Conservation (phyloP, 2,797 vertebrate species). For the Lepilemur ruficaudatus region DNA sequence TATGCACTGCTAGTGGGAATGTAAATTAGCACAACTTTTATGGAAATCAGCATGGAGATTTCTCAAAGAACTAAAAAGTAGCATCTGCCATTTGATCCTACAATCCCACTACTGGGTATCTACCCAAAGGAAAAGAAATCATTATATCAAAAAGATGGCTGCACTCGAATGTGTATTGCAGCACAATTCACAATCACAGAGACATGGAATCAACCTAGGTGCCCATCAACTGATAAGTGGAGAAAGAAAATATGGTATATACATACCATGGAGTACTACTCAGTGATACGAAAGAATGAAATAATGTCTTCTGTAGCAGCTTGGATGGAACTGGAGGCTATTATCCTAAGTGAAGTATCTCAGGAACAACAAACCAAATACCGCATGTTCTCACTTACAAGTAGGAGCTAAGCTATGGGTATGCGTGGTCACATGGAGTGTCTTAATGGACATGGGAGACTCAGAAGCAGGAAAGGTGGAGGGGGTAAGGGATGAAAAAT, state of each 20-base stretch:
- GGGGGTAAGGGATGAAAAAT: not conserved
- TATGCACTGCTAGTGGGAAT: not conserved
- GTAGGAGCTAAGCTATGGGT: not conserved
- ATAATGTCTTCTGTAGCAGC: not conserved
- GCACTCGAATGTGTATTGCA: not conserved
- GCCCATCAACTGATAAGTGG: not conserved
- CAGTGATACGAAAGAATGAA: not conserved
- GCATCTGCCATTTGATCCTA: not conserved
- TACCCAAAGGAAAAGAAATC: not conserved
- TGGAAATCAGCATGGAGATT: not conserved
- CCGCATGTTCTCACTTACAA: not conserved
- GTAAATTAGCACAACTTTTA: not conserved
- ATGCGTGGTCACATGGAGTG: not conserved
- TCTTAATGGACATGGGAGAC: not conserved
- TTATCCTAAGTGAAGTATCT: not conserved
- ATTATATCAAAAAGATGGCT: not conserved
- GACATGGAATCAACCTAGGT: not conserved
- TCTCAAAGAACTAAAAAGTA: not conserved
- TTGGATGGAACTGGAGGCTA: not conserved
- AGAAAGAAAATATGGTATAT: not conserved
- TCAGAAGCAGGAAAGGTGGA: not conserved
- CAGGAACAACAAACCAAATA: not conserved
- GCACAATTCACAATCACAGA: not conserved
- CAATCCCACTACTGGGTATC: not conserved
- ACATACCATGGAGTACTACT: not conserved